Evolutionary conservation across 2,113 vertebrate species (phyloP).

Genomic region (Gorilla gorilla): DNA sequence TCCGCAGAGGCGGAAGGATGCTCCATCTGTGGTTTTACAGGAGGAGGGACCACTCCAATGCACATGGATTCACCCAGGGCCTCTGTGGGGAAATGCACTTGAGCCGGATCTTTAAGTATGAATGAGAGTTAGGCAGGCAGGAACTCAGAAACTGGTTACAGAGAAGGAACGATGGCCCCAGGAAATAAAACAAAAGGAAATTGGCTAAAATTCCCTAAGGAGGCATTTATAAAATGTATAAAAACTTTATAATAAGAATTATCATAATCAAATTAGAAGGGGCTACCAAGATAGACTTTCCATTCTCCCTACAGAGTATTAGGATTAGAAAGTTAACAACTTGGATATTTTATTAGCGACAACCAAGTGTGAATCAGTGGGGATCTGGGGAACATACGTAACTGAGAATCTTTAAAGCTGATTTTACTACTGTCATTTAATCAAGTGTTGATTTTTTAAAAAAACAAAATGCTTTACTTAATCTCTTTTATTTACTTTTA

Average conservation of each 20-base stretch:
- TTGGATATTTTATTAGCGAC: not conserved
- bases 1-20: fast-evolving
- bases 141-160: not conserved
- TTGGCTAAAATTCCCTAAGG: conserved; percentile 35
- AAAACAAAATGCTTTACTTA: not conserved
- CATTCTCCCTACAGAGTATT: not conserved
- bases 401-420: not conserved
- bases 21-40: fast-evolving
- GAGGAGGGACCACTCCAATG: fast-evolving
- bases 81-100: not conserved
- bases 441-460: not conserved
- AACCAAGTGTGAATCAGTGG: not conserved
- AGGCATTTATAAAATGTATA: not conserved
- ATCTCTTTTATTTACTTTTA: not conserved
- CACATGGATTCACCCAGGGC: not conserved
- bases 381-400: fast-evolving
- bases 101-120: not conserved
- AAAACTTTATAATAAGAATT: conserved; percentile 6
- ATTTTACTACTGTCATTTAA: not conserved
- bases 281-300: not conserved
- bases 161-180: not conserved
- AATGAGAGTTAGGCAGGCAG: not conserved
- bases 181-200: conserved; percentile 25
- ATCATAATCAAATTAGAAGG: not conserved
- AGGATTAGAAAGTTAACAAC: not conserved